phyloP scores from a whole-genome alignment of 2,888 invertebrate species.

The Seira sanloemensis region DNA sequence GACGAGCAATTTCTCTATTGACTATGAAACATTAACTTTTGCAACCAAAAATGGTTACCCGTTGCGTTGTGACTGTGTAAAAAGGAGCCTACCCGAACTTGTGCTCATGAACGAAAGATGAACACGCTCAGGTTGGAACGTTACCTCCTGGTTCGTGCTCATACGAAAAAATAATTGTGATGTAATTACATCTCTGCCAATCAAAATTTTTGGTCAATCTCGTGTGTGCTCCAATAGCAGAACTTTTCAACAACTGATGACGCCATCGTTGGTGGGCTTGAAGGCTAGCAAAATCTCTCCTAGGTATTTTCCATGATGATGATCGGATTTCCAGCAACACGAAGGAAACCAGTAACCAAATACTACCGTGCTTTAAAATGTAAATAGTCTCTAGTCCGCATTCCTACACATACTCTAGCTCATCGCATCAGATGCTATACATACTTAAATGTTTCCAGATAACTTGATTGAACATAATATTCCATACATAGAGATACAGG shows the following conservation, averaged over 20 bases:
- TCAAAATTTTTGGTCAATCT: background rate
- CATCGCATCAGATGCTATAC: too few species aligned
- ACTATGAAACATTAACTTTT: background rate
- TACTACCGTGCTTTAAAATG: too few species aligned
- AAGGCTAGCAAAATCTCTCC: background rate
- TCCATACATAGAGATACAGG: too few species aligned
- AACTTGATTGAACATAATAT: too few species aligned
- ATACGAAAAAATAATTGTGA: background rate
- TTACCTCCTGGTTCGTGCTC: background rate
- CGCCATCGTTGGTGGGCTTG: background rate
- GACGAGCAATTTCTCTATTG: background rate
- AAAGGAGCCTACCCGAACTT: background rate
- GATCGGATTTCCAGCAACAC: too few species aligned
- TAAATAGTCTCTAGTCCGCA: too few species aligned
- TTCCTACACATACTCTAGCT: too few species aligned
- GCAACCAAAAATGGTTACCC: background rate
- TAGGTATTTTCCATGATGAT: background rate
- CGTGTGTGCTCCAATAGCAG: too few species aligned
- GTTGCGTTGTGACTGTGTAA: background rate
- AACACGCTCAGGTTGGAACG: too few species aligned
- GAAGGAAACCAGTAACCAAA: too few species aligned
- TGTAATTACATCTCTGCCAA: slow-evolving; percentile 9
- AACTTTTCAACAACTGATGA: background rate
- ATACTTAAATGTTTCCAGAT: too few species aligned
- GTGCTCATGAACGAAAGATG: background rate